phyloP scores from a whole-genome alignment of 2,888 invertebrate genomes.

The Rugalucina vietnamica region DNA sequence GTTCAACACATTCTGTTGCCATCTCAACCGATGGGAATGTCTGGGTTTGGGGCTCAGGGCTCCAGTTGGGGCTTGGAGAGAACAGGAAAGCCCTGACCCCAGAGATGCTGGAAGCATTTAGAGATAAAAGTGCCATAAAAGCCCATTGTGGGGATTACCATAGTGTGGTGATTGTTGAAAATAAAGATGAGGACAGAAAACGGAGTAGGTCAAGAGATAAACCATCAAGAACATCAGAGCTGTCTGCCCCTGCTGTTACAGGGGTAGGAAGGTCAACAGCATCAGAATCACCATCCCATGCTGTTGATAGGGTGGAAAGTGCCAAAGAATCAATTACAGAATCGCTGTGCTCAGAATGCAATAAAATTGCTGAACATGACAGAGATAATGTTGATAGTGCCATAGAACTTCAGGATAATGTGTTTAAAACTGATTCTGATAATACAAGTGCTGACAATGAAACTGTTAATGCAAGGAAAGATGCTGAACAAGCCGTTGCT shows the following conservation, averaged over 20 bases:
- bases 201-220: conserved; percentile 13
- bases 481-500: neutral
- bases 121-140: conserved; percentile 74
- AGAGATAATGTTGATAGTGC: conserved; percentile 73
- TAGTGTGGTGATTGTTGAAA: conserved; percentile 79
- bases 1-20: conserved; percentile 79
- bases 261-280: no score
- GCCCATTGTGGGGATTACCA: conserved; percentile 79
- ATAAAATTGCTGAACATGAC: conserved; percentile 75
- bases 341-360: conserved; percentile 74
- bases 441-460: neutral
- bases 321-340: no score
- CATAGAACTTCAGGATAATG: conserved; percentile 34
- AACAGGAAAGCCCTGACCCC: conserved; percentile 68
- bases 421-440: conserved; percentile 8
- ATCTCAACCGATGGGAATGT: conserved; percentile 77
- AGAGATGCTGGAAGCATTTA: conserved; percentile 69
- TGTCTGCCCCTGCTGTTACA: no score
- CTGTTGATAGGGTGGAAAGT: no score
- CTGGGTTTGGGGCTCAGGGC: conserved; percentile 83
- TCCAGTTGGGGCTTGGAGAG: conserved; percentile 74
- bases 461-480: neutral
- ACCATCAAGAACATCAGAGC: no score
- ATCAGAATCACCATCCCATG: no score
- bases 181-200: conserved; percentile 39